phyloP scores from a whole-genome alignment of 2,113 vertebrate species.

The Heterocephalus glaber region DNA sequence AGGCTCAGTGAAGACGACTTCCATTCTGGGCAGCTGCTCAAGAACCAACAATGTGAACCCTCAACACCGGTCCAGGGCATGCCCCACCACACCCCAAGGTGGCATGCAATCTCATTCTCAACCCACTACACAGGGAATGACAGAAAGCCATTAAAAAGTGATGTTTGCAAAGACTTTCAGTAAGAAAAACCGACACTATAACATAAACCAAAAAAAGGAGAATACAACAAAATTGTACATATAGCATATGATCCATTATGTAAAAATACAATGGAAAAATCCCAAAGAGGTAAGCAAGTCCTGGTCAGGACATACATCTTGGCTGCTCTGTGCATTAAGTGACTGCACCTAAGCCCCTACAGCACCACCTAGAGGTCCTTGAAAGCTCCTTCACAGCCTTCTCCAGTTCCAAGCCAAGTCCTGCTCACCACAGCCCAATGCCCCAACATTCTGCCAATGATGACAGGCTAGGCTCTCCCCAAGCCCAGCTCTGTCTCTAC shows the following conservation, averaged over 20 bases:
- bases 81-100: neutral
- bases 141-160: neutral
- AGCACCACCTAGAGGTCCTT: neutral
- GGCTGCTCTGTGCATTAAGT: neutral
- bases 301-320: neutral
- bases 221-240: neutral
- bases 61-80: no score
- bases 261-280: neutral
- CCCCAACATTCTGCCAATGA: neutral
- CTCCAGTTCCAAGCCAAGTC: neutral
- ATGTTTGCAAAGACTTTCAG: neutral
- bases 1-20: conserved; percentile 37
- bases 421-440: neutral
- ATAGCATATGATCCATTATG: neutral
- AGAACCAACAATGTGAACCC: neutral
- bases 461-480: neutral
- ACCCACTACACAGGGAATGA: neutral
- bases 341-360: neutral
- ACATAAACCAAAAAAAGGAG: neutral
- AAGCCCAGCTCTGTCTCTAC: neutral
- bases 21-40: neutral
- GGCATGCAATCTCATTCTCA: neutral
- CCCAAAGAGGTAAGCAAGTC: neutral
- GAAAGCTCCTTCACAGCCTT: neutral
- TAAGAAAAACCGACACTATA: neutral